Evolutionary conservation across 2,113 vertebrate genomes (phyloP).

Genomic region (Anser brachyrhynchus): DNA sequence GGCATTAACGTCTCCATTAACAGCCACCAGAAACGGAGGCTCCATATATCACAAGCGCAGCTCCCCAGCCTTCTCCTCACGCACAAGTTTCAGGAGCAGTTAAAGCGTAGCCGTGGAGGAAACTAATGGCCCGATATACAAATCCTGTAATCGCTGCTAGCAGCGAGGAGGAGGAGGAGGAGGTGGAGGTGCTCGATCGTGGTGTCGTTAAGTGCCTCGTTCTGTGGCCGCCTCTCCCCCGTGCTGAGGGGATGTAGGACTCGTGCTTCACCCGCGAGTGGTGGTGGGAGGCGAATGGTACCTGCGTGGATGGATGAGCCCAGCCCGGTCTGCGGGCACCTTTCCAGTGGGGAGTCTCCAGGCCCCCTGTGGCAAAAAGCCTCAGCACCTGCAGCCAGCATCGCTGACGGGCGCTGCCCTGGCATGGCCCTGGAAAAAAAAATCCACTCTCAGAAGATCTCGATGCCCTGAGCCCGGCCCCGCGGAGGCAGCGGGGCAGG

Average conservation of each 20-base stretch:
- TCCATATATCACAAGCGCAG: conserved; percentile 4
- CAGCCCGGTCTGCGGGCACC: not conserved
- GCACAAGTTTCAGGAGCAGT: conserved; percentile 46
- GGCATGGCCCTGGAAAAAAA: not conserved
- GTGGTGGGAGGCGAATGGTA: not conserved
- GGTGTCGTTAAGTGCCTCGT: conserved; percentile 29
- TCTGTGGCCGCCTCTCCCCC: not conserved
- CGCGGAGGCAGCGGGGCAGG: not conserved
- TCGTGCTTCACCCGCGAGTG: fast-evolving
- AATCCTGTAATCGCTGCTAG: conserved; percentile 54
- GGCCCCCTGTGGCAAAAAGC: not conserved
- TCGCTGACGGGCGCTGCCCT: fast-evolving
- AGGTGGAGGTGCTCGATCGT: conserved; percentile 10
- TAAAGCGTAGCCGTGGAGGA: conserved; percentile 33
- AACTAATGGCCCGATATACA: conserved; percentile 57
- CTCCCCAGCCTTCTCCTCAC: not conserved
- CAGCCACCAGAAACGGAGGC: conserved; percentile 45
- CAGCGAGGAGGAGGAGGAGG: conserved; percentile 17
- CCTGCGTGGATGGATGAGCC: not conserved
- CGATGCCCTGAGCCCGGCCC: not conserved
- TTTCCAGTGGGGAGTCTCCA: not conserved
- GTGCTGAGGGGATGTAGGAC: not conserved
- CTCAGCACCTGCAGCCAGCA: not conserved
- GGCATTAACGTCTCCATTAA: conserved; percentile 63
- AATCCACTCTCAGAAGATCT: not conserved